Base-by-base conservation (phyloP, 2,888 invertebrate species). In the Periphyllus acericola region DNA sequence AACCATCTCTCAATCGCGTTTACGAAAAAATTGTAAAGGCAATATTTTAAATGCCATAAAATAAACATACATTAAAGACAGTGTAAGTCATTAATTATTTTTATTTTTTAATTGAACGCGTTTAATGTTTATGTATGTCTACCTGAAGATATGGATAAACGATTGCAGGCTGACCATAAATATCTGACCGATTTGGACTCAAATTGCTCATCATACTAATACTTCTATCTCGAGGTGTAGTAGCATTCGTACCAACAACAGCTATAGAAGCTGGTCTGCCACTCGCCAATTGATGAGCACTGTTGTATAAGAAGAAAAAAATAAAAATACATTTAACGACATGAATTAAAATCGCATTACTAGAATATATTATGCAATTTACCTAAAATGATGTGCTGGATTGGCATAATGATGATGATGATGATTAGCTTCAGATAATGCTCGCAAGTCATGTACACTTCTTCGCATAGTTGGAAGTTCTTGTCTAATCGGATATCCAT, bases 241-340 rank as follows among this genome's bases (percentile, higher is more conserved):
- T 91, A 94, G 94, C 89, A 94, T 94, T 90, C 94, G 94, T 83
- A 72, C 89, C 89, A 40, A 89, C 88, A 52, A 90, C 90, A 34
- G 90, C 90, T 60, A 90, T 89, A 11, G 90, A 90, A 6, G 90
- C 90, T 36, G 90, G 90, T 78, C 90, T 89, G 29, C 89, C 89
- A 80, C 84, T 89, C 68, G 60, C 86, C 79, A 89, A 89, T 72
- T 89, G 89, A 6, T 87, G 87, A 40, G 82, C 32, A 76, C 76
- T 89, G 72, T 83, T 83, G n/a, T n/a, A 36, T 79, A 72, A 11
- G 5, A n/a, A 68, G 60, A 60, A 25, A 3, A 79, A 83, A 89
- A 78, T 25, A 89, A 79, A 52, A 2, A 46, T 32, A 21, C 46
- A 68, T 46, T 75, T 36, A 68, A 52, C 52, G 68, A 71, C n/a